A percentile compares a stretch with the other conserved stretches of the same genome.
Conservation (phyloP, 1,140 invertebrate genomes). For the Meloidogyne chitwoodi region DNA sequence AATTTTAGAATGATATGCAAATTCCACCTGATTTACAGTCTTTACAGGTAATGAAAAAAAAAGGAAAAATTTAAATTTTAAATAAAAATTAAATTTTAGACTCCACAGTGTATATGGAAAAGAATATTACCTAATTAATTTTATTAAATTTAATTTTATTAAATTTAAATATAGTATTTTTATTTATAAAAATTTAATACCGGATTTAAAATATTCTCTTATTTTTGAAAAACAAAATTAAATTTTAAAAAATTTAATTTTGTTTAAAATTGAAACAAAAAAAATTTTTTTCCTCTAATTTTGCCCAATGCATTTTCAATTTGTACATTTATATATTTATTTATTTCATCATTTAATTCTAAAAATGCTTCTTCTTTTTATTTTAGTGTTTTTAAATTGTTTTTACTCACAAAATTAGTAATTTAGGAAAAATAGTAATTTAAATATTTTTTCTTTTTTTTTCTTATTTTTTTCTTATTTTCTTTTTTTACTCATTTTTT, state of each 20-base stretch:
- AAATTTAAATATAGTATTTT: too few species aligned
- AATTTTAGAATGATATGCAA: constrained; percentile 48
- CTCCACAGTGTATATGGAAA: constrained; percentile 40
- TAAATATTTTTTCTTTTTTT: background rate
- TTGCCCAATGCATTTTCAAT: background rate
- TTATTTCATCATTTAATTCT: background rate
- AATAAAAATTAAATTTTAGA: constrained; percentile 29
- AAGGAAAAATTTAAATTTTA: background rate
- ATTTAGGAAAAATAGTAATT: background rate
- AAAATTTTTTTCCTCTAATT: background rate
- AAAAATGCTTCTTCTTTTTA: background rate
- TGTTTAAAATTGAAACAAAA: background rate
- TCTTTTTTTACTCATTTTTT: background rate
- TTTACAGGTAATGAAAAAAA: constrained; percentile 33
- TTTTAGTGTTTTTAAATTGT: background rate
- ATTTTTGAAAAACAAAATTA: background rate
- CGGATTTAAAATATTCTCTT: background rate
- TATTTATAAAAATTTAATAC: too few species aligned
- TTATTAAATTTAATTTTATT: too few species aligned
- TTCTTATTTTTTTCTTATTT: background rate
- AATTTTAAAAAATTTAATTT: background rate
- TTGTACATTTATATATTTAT: background rate
- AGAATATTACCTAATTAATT: background rate
- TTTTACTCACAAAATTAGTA: background rate
- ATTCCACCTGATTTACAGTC: constrained; percentile 44